phyloP scores from a whole-genome alignment of 2,888 invertebrate species.

The Calameuta idolon region DNA sequence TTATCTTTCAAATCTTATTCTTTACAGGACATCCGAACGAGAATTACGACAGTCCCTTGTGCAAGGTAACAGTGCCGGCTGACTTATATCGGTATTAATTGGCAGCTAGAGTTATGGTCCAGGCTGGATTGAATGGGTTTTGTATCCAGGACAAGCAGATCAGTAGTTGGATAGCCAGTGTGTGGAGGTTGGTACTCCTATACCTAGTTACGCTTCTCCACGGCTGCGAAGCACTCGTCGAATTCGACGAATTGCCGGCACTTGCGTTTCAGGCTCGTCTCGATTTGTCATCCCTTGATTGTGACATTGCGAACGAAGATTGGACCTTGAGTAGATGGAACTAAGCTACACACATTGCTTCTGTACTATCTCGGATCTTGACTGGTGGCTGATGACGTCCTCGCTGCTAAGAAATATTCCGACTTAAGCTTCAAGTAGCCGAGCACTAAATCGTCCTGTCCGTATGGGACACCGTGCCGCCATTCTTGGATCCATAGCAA shows the following conservation, averaged over 20 bases:
- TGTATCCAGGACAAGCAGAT: conserved; percentile 31
- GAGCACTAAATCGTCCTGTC: background rate
- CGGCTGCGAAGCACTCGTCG: background rate
- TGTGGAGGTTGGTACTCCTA: conserved; percentile 5
- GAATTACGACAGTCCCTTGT: conserved; percentile 1
- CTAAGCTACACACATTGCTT: background rate
- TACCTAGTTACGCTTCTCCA: background rate
- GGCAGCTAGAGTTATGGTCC: conserved; percentile 24
- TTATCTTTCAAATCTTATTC: background rate
- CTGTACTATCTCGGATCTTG: background rate
- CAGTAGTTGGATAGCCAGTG: conserved; percentile 23
- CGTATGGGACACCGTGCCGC: background rate
- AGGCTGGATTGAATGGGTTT: conserved; percentile 19
- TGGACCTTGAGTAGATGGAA: background rate
- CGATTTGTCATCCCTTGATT: background rate
- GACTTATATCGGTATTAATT: conserved; percentile 27
- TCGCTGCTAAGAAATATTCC: background rate
- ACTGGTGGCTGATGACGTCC: background rate
- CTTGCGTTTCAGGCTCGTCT: background rate
- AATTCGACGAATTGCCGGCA: background rate
- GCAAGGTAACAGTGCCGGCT: conserved; percentile 4
- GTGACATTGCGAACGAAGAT: background rate
- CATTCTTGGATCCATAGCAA: background rate
- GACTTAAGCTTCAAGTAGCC: background rate
- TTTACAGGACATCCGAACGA: conserved; percentile 1